Conservation (phyloP, 2,113 vertebrate genomes). For the Sterna hirundo region DNA sequence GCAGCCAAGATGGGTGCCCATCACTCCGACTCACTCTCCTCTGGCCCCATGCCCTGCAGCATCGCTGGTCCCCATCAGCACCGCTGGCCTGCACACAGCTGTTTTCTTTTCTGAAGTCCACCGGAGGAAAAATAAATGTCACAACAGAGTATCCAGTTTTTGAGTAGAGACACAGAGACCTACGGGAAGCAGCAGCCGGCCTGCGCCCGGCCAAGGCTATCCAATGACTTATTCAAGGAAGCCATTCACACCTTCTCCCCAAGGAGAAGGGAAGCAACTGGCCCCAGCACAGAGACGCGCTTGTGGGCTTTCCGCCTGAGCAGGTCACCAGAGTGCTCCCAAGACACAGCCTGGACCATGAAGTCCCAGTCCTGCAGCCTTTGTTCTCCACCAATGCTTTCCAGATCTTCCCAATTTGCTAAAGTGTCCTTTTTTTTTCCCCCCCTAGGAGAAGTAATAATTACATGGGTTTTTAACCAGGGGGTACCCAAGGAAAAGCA, state of each 20-base stretch:
- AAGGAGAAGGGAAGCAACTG: slow-evolving; percentile 40
- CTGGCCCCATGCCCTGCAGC: neutral
- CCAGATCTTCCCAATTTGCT: neutral
- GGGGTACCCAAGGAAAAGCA: neutral
- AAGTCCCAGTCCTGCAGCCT: neutral
- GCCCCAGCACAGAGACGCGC: slow-evolving; percentile 38
- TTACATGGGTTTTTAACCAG: neutral
- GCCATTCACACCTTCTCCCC: slow-evolving; percentile 67
- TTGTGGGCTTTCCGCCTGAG: slow-evolving; percentile 31
- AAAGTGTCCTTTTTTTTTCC: neutral
- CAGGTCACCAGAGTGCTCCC: neutral
- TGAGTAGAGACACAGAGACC: slow-evolving; percentile 1
- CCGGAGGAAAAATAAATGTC: slow-evolving; percentile 13
- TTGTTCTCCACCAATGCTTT: neutral
- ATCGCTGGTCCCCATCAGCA: rapidly evolving
- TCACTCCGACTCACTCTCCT: neutral
- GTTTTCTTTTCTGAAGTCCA: neutral
- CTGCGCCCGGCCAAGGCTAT: slow-evolving; percentile 28
- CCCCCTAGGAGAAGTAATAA: neutral
- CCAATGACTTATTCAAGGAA: slow-evolving; percentile 63
- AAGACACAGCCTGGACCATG: neutral
- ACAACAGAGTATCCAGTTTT: slow-evolving; percentile 51
- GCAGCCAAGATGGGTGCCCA: neutral
- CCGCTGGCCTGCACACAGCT: neutral
- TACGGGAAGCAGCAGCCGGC: slow-evolving; percentile 1